Base-by-base conservation (phyloP, 2,888 invertebrate species). In the Rapana venosa region DNA sequence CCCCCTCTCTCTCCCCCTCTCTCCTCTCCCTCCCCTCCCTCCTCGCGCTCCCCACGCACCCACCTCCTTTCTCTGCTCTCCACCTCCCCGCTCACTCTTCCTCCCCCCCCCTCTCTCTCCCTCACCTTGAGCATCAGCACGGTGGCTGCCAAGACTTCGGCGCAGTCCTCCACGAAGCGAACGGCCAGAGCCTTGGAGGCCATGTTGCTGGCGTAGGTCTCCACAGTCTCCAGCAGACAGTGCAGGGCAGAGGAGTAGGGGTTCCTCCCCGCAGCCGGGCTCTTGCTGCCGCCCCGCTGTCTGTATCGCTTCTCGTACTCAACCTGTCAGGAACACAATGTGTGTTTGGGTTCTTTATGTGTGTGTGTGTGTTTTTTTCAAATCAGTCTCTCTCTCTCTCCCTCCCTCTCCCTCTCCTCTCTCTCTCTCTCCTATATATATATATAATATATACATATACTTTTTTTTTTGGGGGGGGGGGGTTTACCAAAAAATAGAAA, bases 161-260 rank as follows among this genome's bases (percentile, higher is more conserved):
- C 90, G 56, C 90, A 90, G 47, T 90, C 90, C 74, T 90, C 90
- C 74, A 90, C 89, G 74, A 90, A 90, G n/a, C 87, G 61, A 22
- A 90, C 88, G 32, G 90, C 91, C 47, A 91, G 87, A 58, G 90
- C 61, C 66, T 86, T 86, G 86, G 86, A 85, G 92, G 89, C 36
- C 92, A 92, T 6, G 93, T 91, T 92, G 66, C 92, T 91, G 0
- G 93, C 91, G 87, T 92, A 94, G 5, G 87, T 92, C 88, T 94
- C 94, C 11, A 93, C 93, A 0, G 94, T 94, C 88, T 94, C 93
- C 87, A 94, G 61, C 30, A 94, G 87, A 77, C 94, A 94, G 88
- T 94, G 93, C 90, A 94, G 92, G 11, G 94, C 94, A 6, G 93
- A 93, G 66, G 93, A 93, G 90, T 92, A 93, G 30, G 92, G 86